Evolutionary conservation across 1,140 invertebrate genomes (phyloP).

Genomic region (Pseudobourletiella spinata): DNA sequence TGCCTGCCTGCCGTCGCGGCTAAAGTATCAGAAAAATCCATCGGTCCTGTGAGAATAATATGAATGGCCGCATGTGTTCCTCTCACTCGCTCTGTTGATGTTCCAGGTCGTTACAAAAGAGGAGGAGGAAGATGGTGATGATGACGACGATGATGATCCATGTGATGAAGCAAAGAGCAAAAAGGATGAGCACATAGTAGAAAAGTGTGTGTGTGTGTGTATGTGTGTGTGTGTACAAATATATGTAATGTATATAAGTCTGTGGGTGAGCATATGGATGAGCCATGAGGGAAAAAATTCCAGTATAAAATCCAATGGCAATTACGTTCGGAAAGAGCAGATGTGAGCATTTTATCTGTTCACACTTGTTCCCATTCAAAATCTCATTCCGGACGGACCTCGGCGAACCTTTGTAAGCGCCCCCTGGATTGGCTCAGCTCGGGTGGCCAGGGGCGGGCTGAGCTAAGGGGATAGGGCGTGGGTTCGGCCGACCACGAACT

Average conservation of each 20-base stretch:
- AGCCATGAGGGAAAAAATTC: not conserved
- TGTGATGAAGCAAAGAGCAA: too few species aligned
- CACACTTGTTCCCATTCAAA: conserved; percentile 18
- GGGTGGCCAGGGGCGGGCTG: not conserved
- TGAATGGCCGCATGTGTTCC: too few species aligned
- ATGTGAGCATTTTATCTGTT: conserved; percentile 33
- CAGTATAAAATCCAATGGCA: conserved; percentile 24
- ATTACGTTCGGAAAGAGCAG: conserved; percentile 25
- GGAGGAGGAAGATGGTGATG: too few species aligned
- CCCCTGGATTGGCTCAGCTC: not conserved
- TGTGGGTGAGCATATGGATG: not conserved
- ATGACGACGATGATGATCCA: too few species aligned
- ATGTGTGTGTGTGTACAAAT: not conserved
- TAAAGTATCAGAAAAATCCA: too few species aligned
- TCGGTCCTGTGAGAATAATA: too few species aligned
- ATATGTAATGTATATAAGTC: not conserved
- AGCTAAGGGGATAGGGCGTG: not conserved
- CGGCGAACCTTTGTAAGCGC: not conserved
- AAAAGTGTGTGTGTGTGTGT: not conserved
- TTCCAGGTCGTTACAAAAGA: too few species aligned
- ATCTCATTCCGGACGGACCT: not conserved
- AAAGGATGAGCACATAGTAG: too few species aligned
- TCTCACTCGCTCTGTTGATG: too few species aligned
- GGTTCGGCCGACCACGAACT: too few species aligned
- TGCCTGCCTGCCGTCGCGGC: too few species aligned